Percentiles rank a stretch among this genome's conserved stretches.
phyloP scores from a whole-genome alignment of 2,113 vertebrate species.

The Columba janthina region DNA sequence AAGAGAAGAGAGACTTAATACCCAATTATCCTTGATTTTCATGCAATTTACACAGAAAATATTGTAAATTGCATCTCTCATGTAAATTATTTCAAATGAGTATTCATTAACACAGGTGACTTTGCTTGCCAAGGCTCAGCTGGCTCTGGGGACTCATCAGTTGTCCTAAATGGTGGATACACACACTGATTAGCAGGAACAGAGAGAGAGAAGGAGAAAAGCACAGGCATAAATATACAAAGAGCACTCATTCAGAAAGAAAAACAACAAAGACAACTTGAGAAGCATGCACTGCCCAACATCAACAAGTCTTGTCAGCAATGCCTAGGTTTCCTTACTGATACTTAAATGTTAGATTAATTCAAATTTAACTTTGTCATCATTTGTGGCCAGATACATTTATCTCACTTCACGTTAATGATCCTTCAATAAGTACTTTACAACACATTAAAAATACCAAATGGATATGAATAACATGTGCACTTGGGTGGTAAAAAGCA shows the following conservation, averaged over 20 bases:
- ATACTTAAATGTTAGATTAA: background rate
- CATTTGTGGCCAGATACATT: background rate
- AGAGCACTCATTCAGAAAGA: background rate
- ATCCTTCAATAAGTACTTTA: background rate
- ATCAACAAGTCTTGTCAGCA: background rate
- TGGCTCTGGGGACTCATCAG: slow-evolving; percentile 11
- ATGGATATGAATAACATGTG: background rate
- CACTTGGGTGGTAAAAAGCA: background rate
- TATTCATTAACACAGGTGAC: slow-evolving; percentile 31
- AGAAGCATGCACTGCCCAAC: background rate
- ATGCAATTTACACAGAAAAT: slow-evolving; percentile 17
- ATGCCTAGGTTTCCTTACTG: background rate
- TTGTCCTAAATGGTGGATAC: background rate
- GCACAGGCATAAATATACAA: background rate
- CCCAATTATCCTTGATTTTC: slow-evolving; percentile 29
- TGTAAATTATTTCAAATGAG: slow-evolving; percentile 28
- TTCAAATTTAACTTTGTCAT: background rate
- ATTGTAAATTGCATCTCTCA: background rate
- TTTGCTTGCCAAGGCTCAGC: slow-evolving; percentile 31
- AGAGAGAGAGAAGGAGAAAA: background rate
- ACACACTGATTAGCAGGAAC: background rate
- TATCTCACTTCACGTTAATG: background rate
- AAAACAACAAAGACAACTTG: background rate
- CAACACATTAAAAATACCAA: background rate
- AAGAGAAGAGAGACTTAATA: background rate